These are phyloP conservation scores for Caligus rogercresseyi DNA, from an alignment of 1,140 invertebrate genomes.

Conservation along the genomic window DNA sequence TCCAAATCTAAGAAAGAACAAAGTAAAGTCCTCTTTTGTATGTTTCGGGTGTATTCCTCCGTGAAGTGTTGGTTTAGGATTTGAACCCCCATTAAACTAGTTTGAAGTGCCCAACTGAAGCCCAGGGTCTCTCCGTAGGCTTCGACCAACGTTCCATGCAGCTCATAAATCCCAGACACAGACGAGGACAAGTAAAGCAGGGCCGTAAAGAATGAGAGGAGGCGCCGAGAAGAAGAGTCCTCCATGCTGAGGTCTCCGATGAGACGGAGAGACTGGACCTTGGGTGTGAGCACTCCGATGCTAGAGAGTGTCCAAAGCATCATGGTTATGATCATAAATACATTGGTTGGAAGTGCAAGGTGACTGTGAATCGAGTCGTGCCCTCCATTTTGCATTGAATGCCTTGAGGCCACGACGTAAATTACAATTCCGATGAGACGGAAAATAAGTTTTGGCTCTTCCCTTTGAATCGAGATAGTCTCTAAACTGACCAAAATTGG, in stretches of 20 bases:
- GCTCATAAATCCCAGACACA: neutral
- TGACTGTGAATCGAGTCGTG: neutral
- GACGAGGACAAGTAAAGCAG: neutral
- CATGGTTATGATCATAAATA: neutral
- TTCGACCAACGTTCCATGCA: neutral
- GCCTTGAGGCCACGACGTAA: neutral
- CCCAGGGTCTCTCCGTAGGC: neutral
- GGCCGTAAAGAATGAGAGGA: neutral
- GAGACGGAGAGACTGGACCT: neutral
- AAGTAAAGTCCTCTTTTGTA: neutral
- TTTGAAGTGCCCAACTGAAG: neutral
- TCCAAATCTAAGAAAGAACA: neutral
- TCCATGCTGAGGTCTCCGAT: neutral
- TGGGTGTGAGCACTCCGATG: neutral
- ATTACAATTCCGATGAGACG: neutral
- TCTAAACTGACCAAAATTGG: neutral
- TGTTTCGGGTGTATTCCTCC: neutral
- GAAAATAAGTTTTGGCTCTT: neutral
- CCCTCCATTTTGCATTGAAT: neutral
- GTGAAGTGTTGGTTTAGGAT: neutral
- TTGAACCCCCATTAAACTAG: neutral
- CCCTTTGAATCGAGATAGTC: neutral
- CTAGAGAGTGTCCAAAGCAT: neutral
- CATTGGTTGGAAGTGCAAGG: neutral
- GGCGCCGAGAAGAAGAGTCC: neutral